Evolutionary conservation across 2,888 invertebrate genomes (phyloP), one percentile per base, ranked within the genome.

Genomic region (Macaria liturata): DNA sequence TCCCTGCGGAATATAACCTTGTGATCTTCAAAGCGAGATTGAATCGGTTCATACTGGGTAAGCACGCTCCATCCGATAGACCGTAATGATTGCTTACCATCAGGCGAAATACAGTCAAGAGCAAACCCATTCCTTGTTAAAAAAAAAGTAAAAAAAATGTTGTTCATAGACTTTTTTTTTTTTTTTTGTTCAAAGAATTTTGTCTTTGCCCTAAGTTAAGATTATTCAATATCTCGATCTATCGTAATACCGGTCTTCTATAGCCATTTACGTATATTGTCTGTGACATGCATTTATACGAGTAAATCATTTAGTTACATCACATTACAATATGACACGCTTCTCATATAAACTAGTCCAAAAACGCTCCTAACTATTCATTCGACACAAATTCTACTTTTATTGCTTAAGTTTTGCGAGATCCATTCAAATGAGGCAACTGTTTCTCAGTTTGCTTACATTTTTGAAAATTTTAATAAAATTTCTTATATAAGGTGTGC

Each of bases 331-430:
- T 59, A 51, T 55, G 51, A 51, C 61, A 64, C 61, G 48, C 64
- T 64, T 57, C 61, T 57, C 39, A 51, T 55, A 56, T 40, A 54
- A 63, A 65, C 54, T 67, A 20, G 63, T 58, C 49, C 59, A 58
- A 54, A 57, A 59, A 54, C 49, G 45, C 49, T 50, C 46, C 43
- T 46, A 58, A 44, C 46, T 58, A 57, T 63, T 48, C 52, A 58
- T 57, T 45, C 45, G 50, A 58, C 57, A 57, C 54, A 56, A 53
- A 37, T 54, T 54, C 31, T 32, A 37, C 48, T 50, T 61, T 51
- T 58, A 56, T 65, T 64, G 62, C 67, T 46, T 50, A 67, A 67
- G 46, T 43, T 51, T 49, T 45, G 51, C 60, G 50, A 51, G 55
- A 46, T 47, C 32, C 54, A 58, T 61, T 58, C 49, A 39, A 37